These are phyloP conservation scores for Pelecanus crispus DNA, from an alignment of 2,113 vertebrate species.

Conservation along the genomic window DNA sequence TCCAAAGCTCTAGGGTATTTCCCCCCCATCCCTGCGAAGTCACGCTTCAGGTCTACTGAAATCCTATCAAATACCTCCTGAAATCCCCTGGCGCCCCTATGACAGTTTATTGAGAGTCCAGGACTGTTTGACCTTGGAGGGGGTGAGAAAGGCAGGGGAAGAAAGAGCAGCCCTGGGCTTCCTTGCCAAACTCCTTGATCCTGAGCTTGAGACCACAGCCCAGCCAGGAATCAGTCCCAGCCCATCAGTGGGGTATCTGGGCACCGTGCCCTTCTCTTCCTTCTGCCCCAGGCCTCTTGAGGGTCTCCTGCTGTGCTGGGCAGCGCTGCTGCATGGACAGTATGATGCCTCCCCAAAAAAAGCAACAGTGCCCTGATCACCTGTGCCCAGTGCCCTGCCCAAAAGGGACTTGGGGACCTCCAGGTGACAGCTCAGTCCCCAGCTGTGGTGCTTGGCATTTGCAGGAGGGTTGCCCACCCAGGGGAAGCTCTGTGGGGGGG, in stretches of 20 bases:
- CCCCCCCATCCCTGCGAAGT: neutral
- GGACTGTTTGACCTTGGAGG: slow-evolving; percentile 11
- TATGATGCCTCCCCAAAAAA: neutral
- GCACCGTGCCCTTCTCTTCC: neutral
- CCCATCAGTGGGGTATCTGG: neutral
- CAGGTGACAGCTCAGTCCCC: neutral
- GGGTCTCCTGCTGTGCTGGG: neutral
- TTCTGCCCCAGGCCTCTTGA: neutral
- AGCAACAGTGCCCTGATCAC: neutral
- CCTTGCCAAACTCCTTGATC: neutral
- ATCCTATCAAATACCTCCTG: slow-evolving; percentile 41
- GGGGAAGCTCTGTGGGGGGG: neutral
- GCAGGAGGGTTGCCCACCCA: neutral
- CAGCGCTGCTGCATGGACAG: neutral
- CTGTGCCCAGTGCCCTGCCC: neutral
- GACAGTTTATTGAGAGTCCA: neutral
- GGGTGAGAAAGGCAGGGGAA: neutral
- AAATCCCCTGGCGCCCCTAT: neutral
- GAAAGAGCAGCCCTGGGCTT: neutral
- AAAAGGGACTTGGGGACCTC: neutral
- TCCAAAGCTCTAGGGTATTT: slow-evolving; percentile 4
- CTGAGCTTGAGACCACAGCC: neutral
- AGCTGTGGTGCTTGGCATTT: neutral
- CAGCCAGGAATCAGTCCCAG: neutral
- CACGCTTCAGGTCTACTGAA: slow-evolving; percentile 23